Conservation (phyloP, 1,140 invertebrate species). For the Zaprionus taronus region DNA sequence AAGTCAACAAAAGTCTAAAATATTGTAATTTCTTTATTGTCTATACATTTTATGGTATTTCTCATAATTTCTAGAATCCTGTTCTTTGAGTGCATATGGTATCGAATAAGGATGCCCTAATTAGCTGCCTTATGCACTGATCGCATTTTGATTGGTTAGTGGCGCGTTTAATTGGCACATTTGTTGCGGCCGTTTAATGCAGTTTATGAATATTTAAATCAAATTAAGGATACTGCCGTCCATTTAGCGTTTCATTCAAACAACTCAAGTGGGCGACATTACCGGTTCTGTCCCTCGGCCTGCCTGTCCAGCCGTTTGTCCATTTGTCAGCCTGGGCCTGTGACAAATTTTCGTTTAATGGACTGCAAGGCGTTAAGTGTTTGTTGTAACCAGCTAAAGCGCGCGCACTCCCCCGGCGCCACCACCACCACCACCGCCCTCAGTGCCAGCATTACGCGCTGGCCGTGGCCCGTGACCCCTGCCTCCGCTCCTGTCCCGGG, state of each 20-base stretch:
- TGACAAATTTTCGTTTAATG: conserved; percentile 77
- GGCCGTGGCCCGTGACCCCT: neutral
- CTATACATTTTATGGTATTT: too few species aligned
- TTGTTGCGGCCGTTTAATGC: conserved; percentile 74
- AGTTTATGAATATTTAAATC: conserved; percentile 82
- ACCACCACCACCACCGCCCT: neutral
- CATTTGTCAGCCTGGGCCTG: conserved; percentile 38
- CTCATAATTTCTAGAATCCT: neutral
- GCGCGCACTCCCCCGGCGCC: conserved; percentile 9
- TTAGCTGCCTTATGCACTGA: neutral
- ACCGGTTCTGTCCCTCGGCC: neutral
- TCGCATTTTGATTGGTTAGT: conserved; percentile 49
- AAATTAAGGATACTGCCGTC: conserved; percentile 61
- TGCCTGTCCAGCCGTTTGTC: conserved; percentile 16
- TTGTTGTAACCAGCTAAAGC: conserved; percentile 69
- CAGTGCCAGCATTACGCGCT: neutral
- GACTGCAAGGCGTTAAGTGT: conserved; percentile 78
- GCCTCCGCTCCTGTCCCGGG: neutral
- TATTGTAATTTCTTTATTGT: too few species aligned
- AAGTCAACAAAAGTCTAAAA: too few species aligned
- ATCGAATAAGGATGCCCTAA: neutral
- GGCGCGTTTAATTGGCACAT: conserved; percentile 54
- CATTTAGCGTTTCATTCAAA: conserved; percentile 57
- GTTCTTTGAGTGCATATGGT: neutral
- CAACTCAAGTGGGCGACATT: conserved; percentile 52